Conservation (phyloP, 2,797 vertebrate species). For the Mus minutoides region DNA sequence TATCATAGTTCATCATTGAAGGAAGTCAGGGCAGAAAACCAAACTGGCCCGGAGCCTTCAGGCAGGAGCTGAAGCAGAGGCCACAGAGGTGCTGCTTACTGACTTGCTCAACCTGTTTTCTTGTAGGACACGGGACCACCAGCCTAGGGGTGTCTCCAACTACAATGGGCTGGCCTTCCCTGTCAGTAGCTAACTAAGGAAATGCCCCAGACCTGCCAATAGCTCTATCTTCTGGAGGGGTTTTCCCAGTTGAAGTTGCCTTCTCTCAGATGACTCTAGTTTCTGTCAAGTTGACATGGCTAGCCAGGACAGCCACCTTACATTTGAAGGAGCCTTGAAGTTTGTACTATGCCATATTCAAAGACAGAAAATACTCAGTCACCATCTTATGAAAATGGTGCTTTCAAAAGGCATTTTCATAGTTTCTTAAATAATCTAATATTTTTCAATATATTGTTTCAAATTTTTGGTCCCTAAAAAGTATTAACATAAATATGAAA, state of each 20-base stretch:
- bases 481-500: slow-evolving; percentile 49
- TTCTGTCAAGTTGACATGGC: not conserved
- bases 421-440: slow-evolving; percentile 53
- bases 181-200: not conserved
- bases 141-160: not conserved
- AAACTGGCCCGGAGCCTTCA: not conserved
- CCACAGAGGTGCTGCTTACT: too few relatives aligned
- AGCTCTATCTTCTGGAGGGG: too few relatives aligned
- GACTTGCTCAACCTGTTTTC: too few relatives aligned
- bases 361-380: slow-evolving; percentile 43
- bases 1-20: not conserved
- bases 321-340: slow-evolving; percentile 25
- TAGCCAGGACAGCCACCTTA: not conserved
- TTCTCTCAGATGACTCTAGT: not conserved
- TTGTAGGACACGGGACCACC: not conserved
- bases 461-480: slow-evolving; percentile 38
- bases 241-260: not conserved
- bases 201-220: not conserved
- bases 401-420: slow-evolving; percentile 59
- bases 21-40: not conserved
- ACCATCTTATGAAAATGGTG: slow-evolving; percentile 17
- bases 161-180: not conserved
- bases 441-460: not conserved
- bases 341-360: slow-evolving; percentile 17
- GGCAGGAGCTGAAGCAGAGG: not conserved